Percentiles rank a stretch among this genome's conserved stretches.
These are phyloP conservation scores for Sterna hirundo DNA, from an alignment of 2,113 vertebrate species.

Conservation along the genomic window DNA sequence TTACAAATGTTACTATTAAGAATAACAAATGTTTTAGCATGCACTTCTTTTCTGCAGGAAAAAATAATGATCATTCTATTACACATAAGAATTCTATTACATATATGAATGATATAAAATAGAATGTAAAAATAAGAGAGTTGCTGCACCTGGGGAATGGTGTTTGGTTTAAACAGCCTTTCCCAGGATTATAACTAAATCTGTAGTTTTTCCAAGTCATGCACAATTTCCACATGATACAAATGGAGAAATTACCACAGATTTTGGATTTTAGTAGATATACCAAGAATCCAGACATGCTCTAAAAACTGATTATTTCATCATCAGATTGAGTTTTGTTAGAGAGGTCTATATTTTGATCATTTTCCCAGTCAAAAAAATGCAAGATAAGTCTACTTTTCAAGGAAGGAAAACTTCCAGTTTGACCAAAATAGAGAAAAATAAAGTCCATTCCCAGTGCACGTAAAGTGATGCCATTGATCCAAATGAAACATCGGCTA, in stretches of 20 bases:
- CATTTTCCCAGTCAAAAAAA: not conserved
- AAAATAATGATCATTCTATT: not conserved
- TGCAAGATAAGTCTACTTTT: not conserved
- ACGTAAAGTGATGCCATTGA: not conserved
- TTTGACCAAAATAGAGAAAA: not conserved
- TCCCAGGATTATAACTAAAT: not conserved
- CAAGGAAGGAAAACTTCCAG: not conserved
- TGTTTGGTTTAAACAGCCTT: not conserved
- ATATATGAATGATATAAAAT: not conserved
- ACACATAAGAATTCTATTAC: not conserved
- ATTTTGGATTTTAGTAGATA: not conserved
- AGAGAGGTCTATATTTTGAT: not conserved
- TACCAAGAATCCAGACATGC: not conserved
- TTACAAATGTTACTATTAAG: not conserved
- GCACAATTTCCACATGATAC: not conserved
- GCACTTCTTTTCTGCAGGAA: not conserved
- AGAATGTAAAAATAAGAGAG: not conserved
- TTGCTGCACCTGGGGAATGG: not conserved
- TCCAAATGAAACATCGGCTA: not conserved
- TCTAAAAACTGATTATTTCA: not conserved
- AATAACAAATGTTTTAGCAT: not conserved
- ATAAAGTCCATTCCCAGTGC: not conserved
- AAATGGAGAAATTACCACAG: not conserved
- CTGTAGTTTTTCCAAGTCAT: not conserved
- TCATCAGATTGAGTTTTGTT: not conserved